A percentile compares a stretch with the other conserved stretches of the same genome.
These are phyloP conservation scores for Premnoplex brunnescens DNA, from an alignment of 2,797 vertebrate genomes.

Conservation along the genomic window DNA sequence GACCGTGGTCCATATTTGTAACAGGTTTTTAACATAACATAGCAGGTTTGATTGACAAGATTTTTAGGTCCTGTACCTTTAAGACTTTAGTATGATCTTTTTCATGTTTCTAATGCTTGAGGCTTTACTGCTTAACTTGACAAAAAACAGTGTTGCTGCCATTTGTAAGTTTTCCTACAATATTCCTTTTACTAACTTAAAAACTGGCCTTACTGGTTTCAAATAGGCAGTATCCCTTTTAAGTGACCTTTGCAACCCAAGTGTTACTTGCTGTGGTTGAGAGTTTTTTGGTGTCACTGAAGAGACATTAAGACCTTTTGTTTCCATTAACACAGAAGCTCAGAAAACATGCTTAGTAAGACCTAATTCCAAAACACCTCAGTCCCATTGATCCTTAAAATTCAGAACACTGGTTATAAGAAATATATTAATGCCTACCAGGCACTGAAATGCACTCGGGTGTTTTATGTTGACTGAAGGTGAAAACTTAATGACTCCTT, in stretches of 20 bases:
- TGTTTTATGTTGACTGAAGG: not conserved
- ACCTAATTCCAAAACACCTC: constrained; percentile 66
- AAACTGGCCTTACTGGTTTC: constrained; percentile 80
- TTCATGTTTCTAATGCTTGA: constrained; percentile 80
- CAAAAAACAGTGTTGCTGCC: constrained; percentile 74
- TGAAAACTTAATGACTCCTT: not conserved
- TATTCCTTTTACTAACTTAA: constrained; percentile 77
- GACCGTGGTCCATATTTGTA: constrained; percentile 81
- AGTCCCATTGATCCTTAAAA: constrained; percentile 18
- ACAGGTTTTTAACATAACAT: constrained; percentile 81
- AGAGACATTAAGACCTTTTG: constrained; percentile 48
- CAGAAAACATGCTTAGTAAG: not conserved
- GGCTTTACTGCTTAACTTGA: constrained; percentile 77
- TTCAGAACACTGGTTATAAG: constrained; percentile 5
- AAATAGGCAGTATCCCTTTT: constrained; percentile 80
- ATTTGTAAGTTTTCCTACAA: constrained; percentile 81
- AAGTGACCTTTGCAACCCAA: constrained; percentile 84
- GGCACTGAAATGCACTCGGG: not conserved
- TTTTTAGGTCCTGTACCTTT: constrained; percentile 78
- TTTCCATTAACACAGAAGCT: constrained; percentile 52
- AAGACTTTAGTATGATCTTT: constrained; percentile 77
- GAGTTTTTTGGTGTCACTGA: constrained; percentile 62
- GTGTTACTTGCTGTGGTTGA: constrained; percentile 81
- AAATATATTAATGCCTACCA: not conserved
- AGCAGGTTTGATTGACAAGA: constrained; percentile 74